phyloP scores from a whole-genome alignment of 2,888 invertebrate species.

The Drosophila birchii region DNA sequence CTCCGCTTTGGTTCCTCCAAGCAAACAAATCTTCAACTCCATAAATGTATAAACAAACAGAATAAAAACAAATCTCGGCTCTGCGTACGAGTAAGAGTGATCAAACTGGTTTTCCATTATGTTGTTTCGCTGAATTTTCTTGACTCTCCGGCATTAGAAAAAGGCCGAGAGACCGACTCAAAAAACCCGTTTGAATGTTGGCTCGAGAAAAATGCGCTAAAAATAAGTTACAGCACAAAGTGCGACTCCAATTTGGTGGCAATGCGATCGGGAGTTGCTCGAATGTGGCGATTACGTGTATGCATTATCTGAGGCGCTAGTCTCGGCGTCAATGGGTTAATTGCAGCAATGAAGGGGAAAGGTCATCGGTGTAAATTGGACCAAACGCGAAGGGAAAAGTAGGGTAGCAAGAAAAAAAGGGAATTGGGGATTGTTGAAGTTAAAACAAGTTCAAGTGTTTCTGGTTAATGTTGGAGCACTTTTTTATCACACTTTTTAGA shows the following conservation, averaged over 20 bases:
- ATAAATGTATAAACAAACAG: conserved; percentile 29
- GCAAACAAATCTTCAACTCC: conserved; percentile 8
- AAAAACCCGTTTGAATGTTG: conserved; percentile 61
- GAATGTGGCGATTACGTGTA: conserved; percentile 37
- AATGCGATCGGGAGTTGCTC: conserved; percentile 24
- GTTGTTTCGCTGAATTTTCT: conserved; percentile 45
- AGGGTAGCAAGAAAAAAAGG: neutral
- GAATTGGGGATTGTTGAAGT: no score
- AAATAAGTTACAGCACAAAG: conserved; percentile 73
- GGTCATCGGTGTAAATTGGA: conserved; percentile 47
- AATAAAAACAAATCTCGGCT: conserved; percentile 53
- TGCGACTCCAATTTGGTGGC: conserved; percentile 55
- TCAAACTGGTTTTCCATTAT: conserved; percentile 75
- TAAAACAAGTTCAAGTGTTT: neutral
- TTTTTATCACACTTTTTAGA: neutral
- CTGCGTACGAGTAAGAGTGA: conserved; percentile 77
- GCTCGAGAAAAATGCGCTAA: conserved; percentile 64
- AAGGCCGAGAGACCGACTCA: conserved; percentile 53
- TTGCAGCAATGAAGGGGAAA: conserved; percentile 43
- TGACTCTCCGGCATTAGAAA: conserved; percentile 47
- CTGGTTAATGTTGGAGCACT: neutral
- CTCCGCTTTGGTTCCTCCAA: neutral
- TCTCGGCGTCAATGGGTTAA: conserved; percentile 51
- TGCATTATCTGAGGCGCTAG: conserved; percentile 47
- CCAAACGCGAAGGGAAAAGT: conserved; percentile 1